Conservation (phyloP, 2,888 invertebrate genomes). For the Gastracanthus pulcherrimus region DNA sequence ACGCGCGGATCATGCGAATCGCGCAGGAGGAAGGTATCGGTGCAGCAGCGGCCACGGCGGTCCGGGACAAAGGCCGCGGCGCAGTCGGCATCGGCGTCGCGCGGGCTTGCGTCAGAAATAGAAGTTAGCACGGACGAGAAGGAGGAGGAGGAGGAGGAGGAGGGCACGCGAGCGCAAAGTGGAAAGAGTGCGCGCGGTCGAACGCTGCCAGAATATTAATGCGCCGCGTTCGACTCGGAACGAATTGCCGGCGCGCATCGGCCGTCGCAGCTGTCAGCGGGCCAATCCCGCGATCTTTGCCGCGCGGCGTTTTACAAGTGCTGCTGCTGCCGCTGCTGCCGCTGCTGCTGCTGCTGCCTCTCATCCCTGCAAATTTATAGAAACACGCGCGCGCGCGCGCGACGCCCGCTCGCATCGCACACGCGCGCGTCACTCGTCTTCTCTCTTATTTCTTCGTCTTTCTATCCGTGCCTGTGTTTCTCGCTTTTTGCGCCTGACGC, state of each 20-base stretch:
- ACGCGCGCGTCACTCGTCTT: constrained; percentile 10
- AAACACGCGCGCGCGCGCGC: too few relatives aligned
- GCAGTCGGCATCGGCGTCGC: too few relatives aligned
- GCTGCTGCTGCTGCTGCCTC: neutral
- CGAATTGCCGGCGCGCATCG: constrained; percentile 66
- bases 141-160: constrained; percentile 8
- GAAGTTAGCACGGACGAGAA: constrained; percentile 41
- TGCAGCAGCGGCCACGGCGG: constrained; percentile 48
- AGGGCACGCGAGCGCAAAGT: constrained; percentile 27
- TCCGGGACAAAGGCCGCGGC: constrained; percentile 53
- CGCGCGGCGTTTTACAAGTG: constrained; percentile 64
- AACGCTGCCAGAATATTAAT: constrained; percentile 71
- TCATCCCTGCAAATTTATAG: neutral
- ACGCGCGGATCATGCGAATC: constrained; percentile 16
- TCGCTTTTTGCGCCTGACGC: constrained; percentile 27
- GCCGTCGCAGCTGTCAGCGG: constrained; percentile 67
- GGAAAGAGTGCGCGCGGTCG: constrained; percentile 60
- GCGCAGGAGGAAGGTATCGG: constrained; percentile 49
- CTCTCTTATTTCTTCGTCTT: neutral
- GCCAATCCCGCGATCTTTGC: constrained; percentile 65
- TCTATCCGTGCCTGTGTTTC: neutral
- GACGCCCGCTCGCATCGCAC: neutral
- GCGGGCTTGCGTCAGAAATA: constrained; percentile 44
- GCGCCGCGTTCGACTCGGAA: constrained; percentile 69
- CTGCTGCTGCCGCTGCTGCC: constrained; percentile 35